These are phyloP conservation scores for Therioaphis trifolii DNA, from an alignment of 2,888 invertebrate species.

Conservation along the genomic window DNA sequence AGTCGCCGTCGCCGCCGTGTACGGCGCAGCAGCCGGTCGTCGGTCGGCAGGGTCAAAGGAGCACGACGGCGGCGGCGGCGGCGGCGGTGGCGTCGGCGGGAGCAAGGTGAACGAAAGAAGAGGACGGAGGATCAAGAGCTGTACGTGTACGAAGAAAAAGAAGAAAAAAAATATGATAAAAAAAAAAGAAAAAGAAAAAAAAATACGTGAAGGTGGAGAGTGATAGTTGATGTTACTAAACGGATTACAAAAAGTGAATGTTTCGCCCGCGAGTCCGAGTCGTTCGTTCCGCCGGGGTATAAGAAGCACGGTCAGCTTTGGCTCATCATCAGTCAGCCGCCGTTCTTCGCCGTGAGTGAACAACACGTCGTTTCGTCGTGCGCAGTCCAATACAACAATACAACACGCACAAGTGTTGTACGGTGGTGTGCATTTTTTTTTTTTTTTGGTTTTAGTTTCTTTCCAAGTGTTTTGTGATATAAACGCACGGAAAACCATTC, in stretches of 20 bases:
- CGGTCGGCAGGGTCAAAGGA: slow-evolving; percentile 51
- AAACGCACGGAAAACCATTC: not conserved
- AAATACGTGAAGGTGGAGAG: slow-evolving; percentile 21
- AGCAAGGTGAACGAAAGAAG: slow-evolving; percentile 51
- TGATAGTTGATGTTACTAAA: slow-evolving; percentile 52
- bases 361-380: slow-evolving; percentile 4
- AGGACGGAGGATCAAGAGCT: not conserved
- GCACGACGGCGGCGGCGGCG: not conserved
- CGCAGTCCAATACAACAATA: not conserved
- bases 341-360: slow-evolving; percentile 30
- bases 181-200: slow-evolving; percentile 5
- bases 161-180: slow-evolving; percentile 4
- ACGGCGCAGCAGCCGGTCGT: too few species aligned
- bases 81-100: not conserved
- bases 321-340: slow-evolving; percentile 59
- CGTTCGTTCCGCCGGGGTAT: slow-evolving; percentile 49
- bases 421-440: too few species aligned
- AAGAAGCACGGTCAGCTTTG: slow-evolving; percentile 56
- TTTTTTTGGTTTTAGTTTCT: not conserved
- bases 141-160: too few species aligned
- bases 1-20: too few species aligned
- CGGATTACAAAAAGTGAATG: slow-evolving; percentile 59
- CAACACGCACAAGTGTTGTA: too few species aligned
- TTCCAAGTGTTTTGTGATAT: slow-evolving; percentile 18
- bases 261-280: slow-evolving; percentile 46